Conservation (phyloP, 2,113 vertebrate species). For the Mobula birostris region DNA sequence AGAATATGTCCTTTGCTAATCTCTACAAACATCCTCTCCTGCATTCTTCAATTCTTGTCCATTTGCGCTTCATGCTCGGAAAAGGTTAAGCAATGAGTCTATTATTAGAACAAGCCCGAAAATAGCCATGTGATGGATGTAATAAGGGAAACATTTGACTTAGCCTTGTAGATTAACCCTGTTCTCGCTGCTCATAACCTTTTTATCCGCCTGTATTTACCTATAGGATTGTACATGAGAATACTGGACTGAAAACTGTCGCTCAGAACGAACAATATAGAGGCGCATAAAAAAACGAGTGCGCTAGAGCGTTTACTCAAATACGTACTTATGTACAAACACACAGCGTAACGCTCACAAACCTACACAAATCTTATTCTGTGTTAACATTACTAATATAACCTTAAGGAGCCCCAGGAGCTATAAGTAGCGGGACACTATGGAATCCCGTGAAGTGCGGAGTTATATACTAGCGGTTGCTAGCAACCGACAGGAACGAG, state of each 20-base stretch:
- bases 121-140: not conserved
- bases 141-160: not conserved
- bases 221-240: not conserved
- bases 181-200: not conserved
- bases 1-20: not conserved
- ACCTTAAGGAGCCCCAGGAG: not conserved
- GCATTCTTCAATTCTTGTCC: not conserved
- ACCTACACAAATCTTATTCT: not conserved
- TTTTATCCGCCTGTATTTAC: not conserved
- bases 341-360: not conserved
- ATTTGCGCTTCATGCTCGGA: not conserved
- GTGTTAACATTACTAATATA: not conserved
- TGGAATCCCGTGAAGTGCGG: not conserved
- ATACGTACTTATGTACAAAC: not conserved
- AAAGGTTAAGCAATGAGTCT: not conserved
- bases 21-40: too few relatives aligned
- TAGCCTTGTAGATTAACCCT: constrained; percentile 2
- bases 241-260: too few relatives aligned
- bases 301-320: not conserved
- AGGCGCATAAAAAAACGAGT: not conserved
- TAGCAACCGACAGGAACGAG: not conserved
- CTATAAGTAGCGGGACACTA: not conserved
- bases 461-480: not conserved
- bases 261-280: not conserved
- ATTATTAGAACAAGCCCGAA: not conserved